Evolutionary conservation across 2,888 invertebrate genomes (phyloP).

Genomic region (Phortica magna): DNA sequence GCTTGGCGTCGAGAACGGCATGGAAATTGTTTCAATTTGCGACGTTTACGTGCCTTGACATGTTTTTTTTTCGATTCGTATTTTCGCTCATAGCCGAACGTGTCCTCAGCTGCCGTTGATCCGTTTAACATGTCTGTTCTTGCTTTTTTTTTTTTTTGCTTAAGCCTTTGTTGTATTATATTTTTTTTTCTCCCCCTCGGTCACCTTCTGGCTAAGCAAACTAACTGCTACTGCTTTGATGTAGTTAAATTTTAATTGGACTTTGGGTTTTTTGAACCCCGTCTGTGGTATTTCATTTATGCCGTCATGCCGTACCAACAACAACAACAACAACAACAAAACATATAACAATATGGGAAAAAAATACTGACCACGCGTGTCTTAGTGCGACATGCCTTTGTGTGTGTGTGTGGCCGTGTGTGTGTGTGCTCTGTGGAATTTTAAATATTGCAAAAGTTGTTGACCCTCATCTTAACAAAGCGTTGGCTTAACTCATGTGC

Average conservation of each 20-base stretch:
- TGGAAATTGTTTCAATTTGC: constrained; percentile 73
- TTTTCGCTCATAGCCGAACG: not conserved
- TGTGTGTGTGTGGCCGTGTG: constrained; percentile 21
- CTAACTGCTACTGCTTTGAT: constrained; percentile 65
- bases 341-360: not conserved
- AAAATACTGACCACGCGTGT: constrained; percentile 11
- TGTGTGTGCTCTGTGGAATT: constrained; percentile 45
- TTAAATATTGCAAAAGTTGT: constrained; percentile 43
- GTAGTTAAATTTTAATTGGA: constrained; percentile 75
- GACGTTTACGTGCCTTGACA: constrained; percentile 58
- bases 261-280: constrained; percentile 61
- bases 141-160: not conserved
- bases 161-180: not conserved
- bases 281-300: constrained; percentile 62
- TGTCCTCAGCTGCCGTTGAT: constrained; percentile 15
- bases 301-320: constrained; percentile 37
- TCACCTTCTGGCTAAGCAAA: constrained; percentile 2
- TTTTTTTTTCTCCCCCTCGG: not conserved
- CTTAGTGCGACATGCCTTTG: not conserved
- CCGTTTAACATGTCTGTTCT: not conserved
- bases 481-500: not conserved
- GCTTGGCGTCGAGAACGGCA: constrained; percentile 45
- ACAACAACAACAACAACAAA: constrained; percentile 35
- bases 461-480: constrained; percentile 13
- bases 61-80: not conserved